Base-by-base conservation (phyloP, 2,888 invertebrate genomes). In the Torymus tubicola region DNA sequence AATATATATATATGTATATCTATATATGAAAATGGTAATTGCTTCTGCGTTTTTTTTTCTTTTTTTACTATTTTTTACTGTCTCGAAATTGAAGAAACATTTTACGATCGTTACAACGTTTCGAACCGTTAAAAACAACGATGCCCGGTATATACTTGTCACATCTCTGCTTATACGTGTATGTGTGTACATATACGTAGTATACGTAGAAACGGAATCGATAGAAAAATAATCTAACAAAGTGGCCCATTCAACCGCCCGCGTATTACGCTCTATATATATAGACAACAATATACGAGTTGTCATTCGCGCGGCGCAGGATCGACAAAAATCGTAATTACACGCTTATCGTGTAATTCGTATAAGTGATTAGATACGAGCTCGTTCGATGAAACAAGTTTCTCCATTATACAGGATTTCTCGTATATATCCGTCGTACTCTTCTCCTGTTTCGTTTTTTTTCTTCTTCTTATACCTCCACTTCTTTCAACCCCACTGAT, bases 351-450 rank as follows among this genome's bases (percentile, higher is more conserved):
- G 55, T 24, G 63, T 64, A 77, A 70, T 50, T 21, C 24, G 57
- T 57, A 70, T 57, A 70, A 77, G 69, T 64, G 55, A 64, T 21
- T 31, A 68, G 75, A 68, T 77, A 69, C 21, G 57, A 53, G 50
- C 55, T 68, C 31, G 21, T n/a, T 50, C 61, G 3, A 21, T 60
- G 60, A 69, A 77, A 63, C 76, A 70, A 77, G 76, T 77, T 77
- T 70, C 70, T 70, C n/a, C 14, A 13, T 57, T 64, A 18, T 63
- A 52, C 50, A 50, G 16, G 53, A 75, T 68, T 75, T 24, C 52
- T 68, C 21, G 60, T 42, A 31, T 42, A 31, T 31, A 42, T 42
- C n/a, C 50, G 16, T 67, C 3, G 50, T 14, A 11, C 52, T 24
- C 13, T 63, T 61, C 13, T 55, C 63, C 11, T 63, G 42, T n/a